phyloP scores from a whole-genome alignment of 92 coral and sea anemone species.

The Siderastrea siderea region DNA sequence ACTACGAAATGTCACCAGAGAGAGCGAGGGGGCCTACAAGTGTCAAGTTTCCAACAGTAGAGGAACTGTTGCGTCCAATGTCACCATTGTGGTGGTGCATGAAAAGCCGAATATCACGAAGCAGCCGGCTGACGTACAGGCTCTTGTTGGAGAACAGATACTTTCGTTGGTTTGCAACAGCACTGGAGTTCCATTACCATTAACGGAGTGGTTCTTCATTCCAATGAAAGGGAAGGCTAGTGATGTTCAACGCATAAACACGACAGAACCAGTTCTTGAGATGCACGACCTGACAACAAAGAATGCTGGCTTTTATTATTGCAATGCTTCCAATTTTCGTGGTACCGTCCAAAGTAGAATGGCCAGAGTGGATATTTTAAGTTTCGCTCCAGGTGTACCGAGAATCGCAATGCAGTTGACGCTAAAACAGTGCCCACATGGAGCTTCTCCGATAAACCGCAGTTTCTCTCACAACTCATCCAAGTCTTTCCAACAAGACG shows the following conservation, averaged over 20 bases:
- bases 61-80: conserved; percentile 48
- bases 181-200: conserved; percentile 57
- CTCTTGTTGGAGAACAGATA: conserved; percentile 25
- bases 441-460: background rate
- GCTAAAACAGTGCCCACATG: background rate
- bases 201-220: conserved; percentile 59
- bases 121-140: conserved; percentile 34
- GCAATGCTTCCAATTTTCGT: conserved; percentile 49
- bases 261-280: conserved; percentile 21
- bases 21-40: conserved; percentile 55
- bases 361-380: conserved; percentile 49
- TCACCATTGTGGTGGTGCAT: conserved; percentile 55
- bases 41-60: conserved; percentile 60
- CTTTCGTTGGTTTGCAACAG: conserved; percentile 39
- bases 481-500: background rate
- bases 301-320: conserved; percentile 51
- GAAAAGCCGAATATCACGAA: conserved; percentile 48
- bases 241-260: conserved; percentile 11
- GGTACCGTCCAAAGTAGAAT: conserved; percentile 40
- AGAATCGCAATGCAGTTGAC: conserved; percentile 22
- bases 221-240: conserved; percentile 21
- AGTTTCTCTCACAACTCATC: background rate
- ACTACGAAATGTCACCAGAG: conserved; percentile 33
- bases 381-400: conserved; percentile 45
- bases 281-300: background rate